Conservation (phyloP, 2,797 vertebrate species). For the Morelia viridis region DNA sequence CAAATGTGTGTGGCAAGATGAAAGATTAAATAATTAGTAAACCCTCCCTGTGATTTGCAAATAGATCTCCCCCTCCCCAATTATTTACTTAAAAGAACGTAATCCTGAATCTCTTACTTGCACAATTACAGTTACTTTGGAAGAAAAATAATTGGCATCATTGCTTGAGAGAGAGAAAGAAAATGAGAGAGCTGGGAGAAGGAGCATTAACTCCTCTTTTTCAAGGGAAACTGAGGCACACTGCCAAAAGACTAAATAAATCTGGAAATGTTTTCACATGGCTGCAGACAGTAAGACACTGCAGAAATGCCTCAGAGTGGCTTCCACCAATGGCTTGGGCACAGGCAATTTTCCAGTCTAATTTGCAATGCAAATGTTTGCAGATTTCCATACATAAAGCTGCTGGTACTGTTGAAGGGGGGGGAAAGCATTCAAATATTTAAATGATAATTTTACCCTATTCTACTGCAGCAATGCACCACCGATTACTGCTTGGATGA, state of each 20-base stretch:
- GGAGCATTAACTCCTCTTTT: not conserved
- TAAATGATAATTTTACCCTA: constrained; percentile 24
- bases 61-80: too few relatives aligned
- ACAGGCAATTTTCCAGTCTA: constrained; percentile 3
- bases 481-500: not conserved
- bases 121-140: not conserved
- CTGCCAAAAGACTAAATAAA: constrained; percentile 11
- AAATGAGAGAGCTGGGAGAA: not conserved
- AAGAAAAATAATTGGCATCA: not conserved
- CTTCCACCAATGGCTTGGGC: constrained; percentile 9
- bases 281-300: not conserved
- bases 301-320: not conserved
- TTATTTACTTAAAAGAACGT: not conserved
- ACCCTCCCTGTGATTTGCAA: not conserved
- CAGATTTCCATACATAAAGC: constrained; percentile 34
- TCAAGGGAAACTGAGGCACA: not conserved
- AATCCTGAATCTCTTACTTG: not conserved
- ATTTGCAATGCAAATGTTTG: constrained; percentile 43
- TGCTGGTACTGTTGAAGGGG: constrained; percentile 3
- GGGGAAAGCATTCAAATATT: constrained; percentile 37
- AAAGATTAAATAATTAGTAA: not conserved
- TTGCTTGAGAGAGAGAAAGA: not conserved
- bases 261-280: not conserved
- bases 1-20: not conserved
- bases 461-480: not conserved